Evolutionary conservation across 2,888 invertebrate species (phyloP).

Genomic region (Rhagonycha fulva): DNA sequence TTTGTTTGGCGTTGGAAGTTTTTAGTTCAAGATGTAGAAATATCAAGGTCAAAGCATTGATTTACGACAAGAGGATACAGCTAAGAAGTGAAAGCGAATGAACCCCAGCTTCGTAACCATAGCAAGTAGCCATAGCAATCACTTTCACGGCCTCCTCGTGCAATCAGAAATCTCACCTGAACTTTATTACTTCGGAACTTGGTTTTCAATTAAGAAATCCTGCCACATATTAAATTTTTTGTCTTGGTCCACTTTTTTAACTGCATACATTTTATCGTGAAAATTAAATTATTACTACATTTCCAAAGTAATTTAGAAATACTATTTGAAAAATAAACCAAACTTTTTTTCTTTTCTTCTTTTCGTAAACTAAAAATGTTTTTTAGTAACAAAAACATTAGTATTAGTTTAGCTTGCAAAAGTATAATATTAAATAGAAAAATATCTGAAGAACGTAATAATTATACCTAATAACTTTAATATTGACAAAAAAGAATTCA

Average conservation of each 20-base stretch:
- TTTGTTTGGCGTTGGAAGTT: neutral
- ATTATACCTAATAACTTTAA: too few species aligned
- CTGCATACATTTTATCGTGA: neutral
- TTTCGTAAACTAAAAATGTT: too few species aligned
- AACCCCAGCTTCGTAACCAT: constrained; percentile 50
- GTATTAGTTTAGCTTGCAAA: too few species aligned
- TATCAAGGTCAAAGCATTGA: constrained; percentile 39
- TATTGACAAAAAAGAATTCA: too few species aligned
- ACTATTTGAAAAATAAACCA: too few species aligned
- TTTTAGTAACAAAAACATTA: too few species aligned
- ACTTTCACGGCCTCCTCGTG: constrained; percentile 43
- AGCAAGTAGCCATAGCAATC: constrained; percentile 53
- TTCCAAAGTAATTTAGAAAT: neutral
- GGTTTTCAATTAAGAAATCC: neutral
- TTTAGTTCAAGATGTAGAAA: constrained; percentile 1
- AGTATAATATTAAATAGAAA: too few species aligned
- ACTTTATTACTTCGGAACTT: neutral
- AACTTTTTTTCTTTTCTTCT: too few species aligned
- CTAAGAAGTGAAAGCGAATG: constrained; percentile 44
- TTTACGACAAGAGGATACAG: constrained; percentile 38
- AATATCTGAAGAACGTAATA: too few species aligned
- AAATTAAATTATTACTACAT: neutral
- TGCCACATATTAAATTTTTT: neutral
- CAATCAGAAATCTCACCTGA: constrained; percentile 1
- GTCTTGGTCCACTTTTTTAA: neutral